phyloP scores from a whole-genome alignment of 2,113 vertebrate genomes.

The Seriola quinqueradiata region DNA sequence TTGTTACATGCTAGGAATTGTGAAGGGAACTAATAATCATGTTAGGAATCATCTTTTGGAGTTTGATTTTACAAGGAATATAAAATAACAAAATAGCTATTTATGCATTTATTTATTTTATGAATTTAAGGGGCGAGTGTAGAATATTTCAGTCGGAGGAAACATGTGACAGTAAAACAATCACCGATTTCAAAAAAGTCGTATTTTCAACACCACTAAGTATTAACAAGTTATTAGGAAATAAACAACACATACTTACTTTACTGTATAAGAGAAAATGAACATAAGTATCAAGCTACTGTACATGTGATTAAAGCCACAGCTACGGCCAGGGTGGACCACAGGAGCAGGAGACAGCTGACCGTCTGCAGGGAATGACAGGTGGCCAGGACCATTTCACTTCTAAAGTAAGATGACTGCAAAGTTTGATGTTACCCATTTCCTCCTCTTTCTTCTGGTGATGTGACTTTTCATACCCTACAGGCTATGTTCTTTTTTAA shows the following conservation, averaged over 20 bases:
- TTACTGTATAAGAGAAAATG: neutral
- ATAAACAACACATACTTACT: neutral
- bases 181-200: neutral
- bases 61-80: neutral
- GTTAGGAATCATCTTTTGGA: neutral
- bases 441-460: constrained; percentile 22
- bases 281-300: neutral
- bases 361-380: neutral
- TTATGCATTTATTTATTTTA: neutral
- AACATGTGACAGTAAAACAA: neutral
- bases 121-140: neutral
- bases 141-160: neutral
- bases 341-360: neutral
- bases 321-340: neutral
- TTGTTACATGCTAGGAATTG: constrained; percentile 11
- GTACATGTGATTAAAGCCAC: neutral
- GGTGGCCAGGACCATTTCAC: neutral
- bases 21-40: neutral
- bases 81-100: neutral
- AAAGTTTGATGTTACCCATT: constrained; percentile 23
- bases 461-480: constrained; percentile 58
- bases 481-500: constrained; percentile 47
- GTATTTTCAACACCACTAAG: neutral
- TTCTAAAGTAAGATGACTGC: constrained; percentile 1
- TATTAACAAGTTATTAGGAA: neutral